Conservation (phyloP, 2,888 invertebrate genomes). For the Hyposoter dolosus region DNA sequence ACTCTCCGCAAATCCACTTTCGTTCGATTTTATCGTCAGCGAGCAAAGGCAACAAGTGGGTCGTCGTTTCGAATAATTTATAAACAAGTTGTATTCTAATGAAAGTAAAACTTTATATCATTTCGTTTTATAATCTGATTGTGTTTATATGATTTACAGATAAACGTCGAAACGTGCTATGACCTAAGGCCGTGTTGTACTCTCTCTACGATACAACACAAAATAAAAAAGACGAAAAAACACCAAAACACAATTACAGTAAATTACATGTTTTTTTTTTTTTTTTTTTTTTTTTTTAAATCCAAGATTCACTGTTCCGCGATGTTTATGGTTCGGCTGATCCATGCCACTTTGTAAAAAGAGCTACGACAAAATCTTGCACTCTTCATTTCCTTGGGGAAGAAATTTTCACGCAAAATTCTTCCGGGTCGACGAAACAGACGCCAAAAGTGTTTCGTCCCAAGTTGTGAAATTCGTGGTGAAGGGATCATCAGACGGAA, state of each 20-base stretch:
- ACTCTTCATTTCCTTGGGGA: neutral
- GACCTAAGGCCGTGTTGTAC: neutral
- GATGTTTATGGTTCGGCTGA: neutral
- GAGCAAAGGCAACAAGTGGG: neutral
- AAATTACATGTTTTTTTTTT: too few species aligned
- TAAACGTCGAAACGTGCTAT: slow-evolving; percentile 29
- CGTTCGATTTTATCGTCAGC: neutral
- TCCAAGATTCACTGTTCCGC: neutral
- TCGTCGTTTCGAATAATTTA: slow-evolving; percentile 2
- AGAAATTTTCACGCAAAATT: neutral
- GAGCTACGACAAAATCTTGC: neutral
- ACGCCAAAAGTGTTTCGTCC: neutral
- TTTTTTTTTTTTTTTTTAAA: too few species aligned
- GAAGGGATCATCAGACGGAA: neutral
- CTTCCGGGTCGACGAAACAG: neutral
- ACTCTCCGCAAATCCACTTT: neutral
- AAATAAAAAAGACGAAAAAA: slow-evolving; percentile 26
- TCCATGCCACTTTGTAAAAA: neutral
- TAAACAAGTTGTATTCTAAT: slow-evolving; percentile 40
- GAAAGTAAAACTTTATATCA: slow-evolving; percentile 50
- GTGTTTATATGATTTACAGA: slow-evolving; percentile 33
- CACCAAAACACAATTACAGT: slow-evolving; percentile 30
- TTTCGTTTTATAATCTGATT: slow-evolving; percentile 42
- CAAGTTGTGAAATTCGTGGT: neutral
- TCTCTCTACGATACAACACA: slow-evolving; percentile 31